Evolutionary conservation across 2,797 vertebrate genomes (phyloP).

Genomic region (Schizothorax lantsangensis): DNA sequence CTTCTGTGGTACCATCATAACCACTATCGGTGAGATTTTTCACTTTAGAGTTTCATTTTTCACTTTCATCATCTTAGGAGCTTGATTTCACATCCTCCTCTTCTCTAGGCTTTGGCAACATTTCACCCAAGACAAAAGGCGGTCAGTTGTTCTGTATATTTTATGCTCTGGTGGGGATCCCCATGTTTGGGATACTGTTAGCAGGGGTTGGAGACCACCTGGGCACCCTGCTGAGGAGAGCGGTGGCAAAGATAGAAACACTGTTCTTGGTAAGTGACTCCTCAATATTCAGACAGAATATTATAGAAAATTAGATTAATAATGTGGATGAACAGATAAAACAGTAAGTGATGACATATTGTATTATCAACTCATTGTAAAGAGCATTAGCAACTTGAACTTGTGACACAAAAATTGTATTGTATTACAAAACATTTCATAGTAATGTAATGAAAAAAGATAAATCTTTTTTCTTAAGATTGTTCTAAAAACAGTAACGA

Average conservation of each 20-base stretch:
- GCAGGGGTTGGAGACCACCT: constrained; percentile 91
- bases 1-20: constrained; percentile 94
- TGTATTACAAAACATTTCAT: background rate
- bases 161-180: constrained; percentile 92
- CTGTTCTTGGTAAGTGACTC: constrained; percentile 84
- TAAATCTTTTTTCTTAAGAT: background rate
- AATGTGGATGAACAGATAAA: background rate
- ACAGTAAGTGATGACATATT: background rate
- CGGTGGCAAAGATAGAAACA: constrained; percentile 88
- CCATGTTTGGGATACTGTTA: constrained; percentile 91
- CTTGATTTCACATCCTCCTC: background rate
- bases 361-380: background rate
- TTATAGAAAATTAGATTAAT: background rate
- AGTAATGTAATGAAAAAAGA: background rate
- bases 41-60: background rate
- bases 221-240: constrained; percentile 85
- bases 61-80: background rate
- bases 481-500: background rate
- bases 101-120: constrained; percentile 88
- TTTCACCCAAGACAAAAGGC: constrained; percentile 83
- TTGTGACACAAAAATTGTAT: background rate
- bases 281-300: background rate
- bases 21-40: constrained; percentile 85
- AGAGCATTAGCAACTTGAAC: background rate
- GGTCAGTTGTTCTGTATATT: constrained; percentile 92